Percentiles rank a stretch among this genome's conserved stretches.
Conservation (phyloP, 1,140 invertebrate species). For the Papilio helenus region DNA sequence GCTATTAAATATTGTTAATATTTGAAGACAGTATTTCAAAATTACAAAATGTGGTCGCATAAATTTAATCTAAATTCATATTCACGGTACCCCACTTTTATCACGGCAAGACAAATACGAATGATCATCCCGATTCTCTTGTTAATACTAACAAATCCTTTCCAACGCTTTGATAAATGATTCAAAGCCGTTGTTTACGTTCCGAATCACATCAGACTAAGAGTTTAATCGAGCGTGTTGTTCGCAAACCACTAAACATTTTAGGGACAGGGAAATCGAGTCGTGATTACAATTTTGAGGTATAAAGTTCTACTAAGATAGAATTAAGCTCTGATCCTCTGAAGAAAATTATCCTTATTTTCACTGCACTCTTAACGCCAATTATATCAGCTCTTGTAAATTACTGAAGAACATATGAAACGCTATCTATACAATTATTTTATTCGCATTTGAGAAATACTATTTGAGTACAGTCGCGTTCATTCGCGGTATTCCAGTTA, state of each 20-base stretch:
- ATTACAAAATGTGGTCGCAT: not conserved
- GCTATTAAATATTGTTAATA: not conserved
- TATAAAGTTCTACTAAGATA: not conserved
- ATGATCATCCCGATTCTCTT: constrained; percentile 11
- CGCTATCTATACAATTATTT: too few relatives aligned
- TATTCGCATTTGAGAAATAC: too few relatives aligned
- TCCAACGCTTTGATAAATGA: constrained; percentile 28
- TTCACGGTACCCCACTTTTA: constrained; percentile 15
- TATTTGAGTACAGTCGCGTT: too few relatives aligned
- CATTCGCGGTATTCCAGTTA: too few relatives aligned
- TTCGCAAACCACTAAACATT: constrained; percentile 25
- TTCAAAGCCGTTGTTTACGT: constrained; percentile 25
- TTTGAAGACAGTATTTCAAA: not conserved
- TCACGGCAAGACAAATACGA: constrained; percentile 19
- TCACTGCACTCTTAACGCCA: not conserved
- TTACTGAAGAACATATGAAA: too few relatives aligned
- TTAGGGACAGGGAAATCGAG: constrained; percentile 21
- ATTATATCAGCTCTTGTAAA: not conserved
- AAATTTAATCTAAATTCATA: constrained; percentile 22
- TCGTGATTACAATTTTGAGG: constrained; percentile 9
- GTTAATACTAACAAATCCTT: constrained; percentile 29
- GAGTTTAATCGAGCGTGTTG: constrained; percentile 26
- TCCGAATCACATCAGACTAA: constrained; percentile 23
- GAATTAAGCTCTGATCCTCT: not conserved
- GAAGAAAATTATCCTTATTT: not conserved